Conservation (phyloP, 2,113 vertebrate species). For the Tachycineta bicolor region DNA sequence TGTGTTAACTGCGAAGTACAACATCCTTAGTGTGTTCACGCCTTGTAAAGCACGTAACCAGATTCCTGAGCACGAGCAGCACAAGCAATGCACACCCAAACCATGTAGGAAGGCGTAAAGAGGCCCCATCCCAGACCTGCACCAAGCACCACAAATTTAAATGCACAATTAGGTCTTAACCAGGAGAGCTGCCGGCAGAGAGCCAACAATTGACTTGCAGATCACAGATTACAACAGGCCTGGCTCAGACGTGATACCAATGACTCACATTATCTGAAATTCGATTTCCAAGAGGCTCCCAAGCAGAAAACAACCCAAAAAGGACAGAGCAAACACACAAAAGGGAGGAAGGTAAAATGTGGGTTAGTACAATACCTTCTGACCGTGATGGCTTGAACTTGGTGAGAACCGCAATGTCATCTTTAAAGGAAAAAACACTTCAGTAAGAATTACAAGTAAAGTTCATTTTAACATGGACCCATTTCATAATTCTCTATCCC, state of each 20-base stretch:
- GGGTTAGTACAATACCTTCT: slow-evolving; percentile 64
- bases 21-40: not conserved
- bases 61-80: not conserved
- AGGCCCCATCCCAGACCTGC: not conserved
- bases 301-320: not conserved
- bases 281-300: not conserved
- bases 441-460: slow-evolving; percentile 33
- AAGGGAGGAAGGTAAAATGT: not conserved
- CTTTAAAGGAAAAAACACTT: slow-evolving; percentile 66
- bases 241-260: not conserved
- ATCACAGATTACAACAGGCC: not conserved
- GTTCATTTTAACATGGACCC: not conserved
- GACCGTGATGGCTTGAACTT: slow-evolving; percentile 33
- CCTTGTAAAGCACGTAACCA: not conserved
- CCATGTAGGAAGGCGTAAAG: not conserved
- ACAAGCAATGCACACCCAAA: not conserved
- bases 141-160: not conserved
- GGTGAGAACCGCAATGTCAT: slow-evolving; percentile 59
- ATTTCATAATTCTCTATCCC: not conserved
- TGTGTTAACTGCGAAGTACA: not conserved
- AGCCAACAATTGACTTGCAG: not conserved
- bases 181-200: not conserved
- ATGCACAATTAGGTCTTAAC: not conserved
- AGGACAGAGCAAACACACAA: not conserved
- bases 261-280: not conserved